Evolutionary conservation across 1,140 invertebrate species (phyloP).

Genomic region (Trichomalopsis sarcophagae): DNA sequence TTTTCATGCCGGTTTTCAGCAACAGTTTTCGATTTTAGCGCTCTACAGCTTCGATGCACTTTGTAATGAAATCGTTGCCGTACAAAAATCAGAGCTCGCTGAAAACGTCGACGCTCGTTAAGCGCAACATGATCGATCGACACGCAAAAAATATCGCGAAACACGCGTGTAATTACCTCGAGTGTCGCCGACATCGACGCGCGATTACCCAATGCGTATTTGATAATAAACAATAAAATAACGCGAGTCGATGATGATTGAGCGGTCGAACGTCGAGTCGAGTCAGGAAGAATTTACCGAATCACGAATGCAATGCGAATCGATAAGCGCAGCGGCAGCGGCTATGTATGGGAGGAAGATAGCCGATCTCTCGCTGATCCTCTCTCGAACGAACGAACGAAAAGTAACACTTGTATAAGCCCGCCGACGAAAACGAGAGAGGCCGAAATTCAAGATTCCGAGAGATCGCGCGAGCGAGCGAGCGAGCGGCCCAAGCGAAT

Average conservation of each 20-base stretch:
- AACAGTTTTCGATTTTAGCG: no score
- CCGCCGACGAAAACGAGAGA: neutral
- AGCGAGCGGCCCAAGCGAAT: conserved; percentile 48
- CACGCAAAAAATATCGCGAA: no score
- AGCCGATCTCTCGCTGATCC: conserved; percentile 1
- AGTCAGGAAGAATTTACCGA: conserved; percentile 28
- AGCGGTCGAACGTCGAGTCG: conserved; percentile 33
- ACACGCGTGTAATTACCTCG: no score
- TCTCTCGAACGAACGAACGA: conserved; percentile 38
- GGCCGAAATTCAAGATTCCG: conserved; percentile 50
- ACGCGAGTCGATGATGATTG: conserved; percentile 24
- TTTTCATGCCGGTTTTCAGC: no score
- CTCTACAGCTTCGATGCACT: no score
- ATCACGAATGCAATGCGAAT: conserved; percentile 41
- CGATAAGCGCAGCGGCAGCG: conserved; percentile 43
- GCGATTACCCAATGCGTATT: neutral
- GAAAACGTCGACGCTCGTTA: no score
- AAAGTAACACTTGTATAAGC: conserved; percentile 25
- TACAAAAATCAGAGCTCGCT: no score
- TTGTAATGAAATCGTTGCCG: neutral
- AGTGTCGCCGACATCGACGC: no score
- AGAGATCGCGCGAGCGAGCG: conserved; percentile 19
- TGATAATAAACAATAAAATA: conserved; percentile 1
- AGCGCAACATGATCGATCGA: no score
- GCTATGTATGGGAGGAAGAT: neutral